Conservation (phyloP, 53 echinoderm and acorn worm species). For the Glandiceps talaboti region DNA sequence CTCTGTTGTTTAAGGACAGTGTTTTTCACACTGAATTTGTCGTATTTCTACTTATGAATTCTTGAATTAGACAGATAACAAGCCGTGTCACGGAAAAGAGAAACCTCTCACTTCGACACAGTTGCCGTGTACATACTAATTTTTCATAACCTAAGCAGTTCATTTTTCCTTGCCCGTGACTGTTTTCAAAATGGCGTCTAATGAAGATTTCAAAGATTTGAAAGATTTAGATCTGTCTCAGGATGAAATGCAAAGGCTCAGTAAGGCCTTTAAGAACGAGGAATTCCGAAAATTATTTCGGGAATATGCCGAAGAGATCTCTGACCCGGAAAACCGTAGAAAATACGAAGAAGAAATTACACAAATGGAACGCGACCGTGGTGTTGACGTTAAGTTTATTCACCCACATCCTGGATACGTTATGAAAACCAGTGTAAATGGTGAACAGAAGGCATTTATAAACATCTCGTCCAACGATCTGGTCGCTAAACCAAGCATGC, state of each 20-base stretch:
- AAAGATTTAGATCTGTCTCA: slow-evolving; percentile 66
- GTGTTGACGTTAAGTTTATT: slow-evolving; percentile 84
- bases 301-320: slow-evolving; percentile 93
- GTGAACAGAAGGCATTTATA: slow-evolving; percentile 82
- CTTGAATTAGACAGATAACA: no score
- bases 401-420: slow-evolving; percentile 85
- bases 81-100: no score
- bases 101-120: no score
- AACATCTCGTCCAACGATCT: slow-evolving; percentile 75
- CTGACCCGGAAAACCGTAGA: slow-evolving; percentile 83
- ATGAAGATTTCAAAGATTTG: background rate
- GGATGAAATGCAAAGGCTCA: slow-evolving; percentile 63
- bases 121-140: no score
- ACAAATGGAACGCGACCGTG: slow-evolving; percentile 81
- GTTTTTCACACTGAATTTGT: no score
- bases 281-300: slow-evolving; percentile 79
- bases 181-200: background rate
- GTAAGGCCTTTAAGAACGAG: slow-evolving; percentile 90
- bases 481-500: slow-evolving; percentile 41
- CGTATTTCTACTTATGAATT: no score
- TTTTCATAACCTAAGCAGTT: no score
- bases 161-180: no score
- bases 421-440: slow-evolving; percentile 82
- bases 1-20: no score
- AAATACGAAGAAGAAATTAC: slow-evolving; percentile 90